These are phyloP conservation scores for Hesperophylax magnus DNA, from an alignment of 1,140 invertebrate genomes.

Conservation along the genomic window DNA sequence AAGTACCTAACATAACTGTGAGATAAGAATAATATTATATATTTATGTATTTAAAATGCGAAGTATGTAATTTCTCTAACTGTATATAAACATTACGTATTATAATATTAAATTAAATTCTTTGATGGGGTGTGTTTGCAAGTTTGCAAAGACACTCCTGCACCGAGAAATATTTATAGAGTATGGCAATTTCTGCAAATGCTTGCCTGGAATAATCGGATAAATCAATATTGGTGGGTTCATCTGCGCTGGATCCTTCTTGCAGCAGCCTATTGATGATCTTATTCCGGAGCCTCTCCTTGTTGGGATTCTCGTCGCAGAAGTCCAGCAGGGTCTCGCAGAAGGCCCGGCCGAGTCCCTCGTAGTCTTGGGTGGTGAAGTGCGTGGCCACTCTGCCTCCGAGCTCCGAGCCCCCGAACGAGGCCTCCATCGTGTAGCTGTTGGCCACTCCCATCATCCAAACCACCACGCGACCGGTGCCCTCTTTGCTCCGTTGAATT, in stretches of 20 bases:
- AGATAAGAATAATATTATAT: too few relatives aligned
- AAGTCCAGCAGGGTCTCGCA: slow-evolving; percentile 94
- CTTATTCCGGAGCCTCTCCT: slow-evolving; percentile 85
- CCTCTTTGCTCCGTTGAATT: slow-evolving; percentile 93
- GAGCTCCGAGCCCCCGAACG: slow-evolving; percentile 89
- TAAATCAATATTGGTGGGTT: slow-evolving; percentile 86
- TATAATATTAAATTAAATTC: neutral
- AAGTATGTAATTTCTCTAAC: too few relatives aligned
- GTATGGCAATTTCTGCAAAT: neutral
- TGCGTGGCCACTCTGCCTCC: slow-evolving; percentile 88
- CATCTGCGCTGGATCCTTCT: slow-evolving; percentile 89
- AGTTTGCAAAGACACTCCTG: neutral
- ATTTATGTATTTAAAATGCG: too few relatives aligned
- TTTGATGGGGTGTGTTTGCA: neutral
- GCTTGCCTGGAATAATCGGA: slow-evolving; percentile 88
- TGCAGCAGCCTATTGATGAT: slow-evolving; percentile 84
- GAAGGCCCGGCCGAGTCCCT: slow-evolving; percentile 86
- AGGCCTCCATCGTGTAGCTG: slow-evolving; percentile 95
- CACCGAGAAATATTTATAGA: neutral
- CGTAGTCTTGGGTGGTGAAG: slow-evolving; percentile 82
- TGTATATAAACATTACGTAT: too few relatives aligned
- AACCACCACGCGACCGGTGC: slow-evolving; percentile 92
- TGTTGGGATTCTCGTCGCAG: slow-evolving; percentile 89
- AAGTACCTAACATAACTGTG: too few relatives aligned
- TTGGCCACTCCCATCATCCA: slow-evolving; percentile 95